A percentile compares a stretch with the other conserved stretches of the same genome.
These are phyloP conservation scores for Aricia agestis DNA, from an alignment of 1,140 invertebrate genomes.

Conservation along the genomic window DNA sequence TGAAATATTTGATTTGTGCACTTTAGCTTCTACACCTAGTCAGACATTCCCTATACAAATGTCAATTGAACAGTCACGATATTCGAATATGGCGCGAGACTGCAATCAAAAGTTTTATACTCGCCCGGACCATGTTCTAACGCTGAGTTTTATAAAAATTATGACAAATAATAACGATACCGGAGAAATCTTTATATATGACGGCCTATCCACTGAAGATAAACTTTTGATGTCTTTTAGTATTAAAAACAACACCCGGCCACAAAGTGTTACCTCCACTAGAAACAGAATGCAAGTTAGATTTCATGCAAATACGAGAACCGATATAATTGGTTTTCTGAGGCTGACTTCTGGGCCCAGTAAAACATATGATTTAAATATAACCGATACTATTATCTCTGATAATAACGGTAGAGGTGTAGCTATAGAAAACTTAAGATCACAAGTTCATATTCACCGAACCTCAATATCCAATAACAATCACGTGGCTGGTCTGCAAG, in stretches of 20 bases:
- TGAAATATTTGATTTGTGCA: slow-evolving; percentile 89
- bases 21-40: slow-evolving; percentile 85
- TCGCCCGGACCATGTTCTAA: slow-evolving; percentile 85
- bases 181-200: slow-evolving; percentile 84
- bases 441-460: slow-evolving; percentile 86
- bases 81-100: slow-evolving; percentile 79
- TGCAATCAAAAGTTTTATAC: slow-evolving; percentile 89
- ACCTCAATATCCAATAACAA: slow-evolving; percentile 91
- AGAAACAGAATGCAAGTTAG: slow-evolving; percentile 86
- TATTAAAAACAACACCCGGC: slow-evolving; percentile 87
- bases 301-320: slow-evolving; percentile 82
- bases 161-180: slow-evolving; percentile 84
- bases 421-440: slow-evolving; percentile 88
- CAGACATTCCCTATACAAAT: slow-evolving; percentile 89
- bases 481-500: slow-evolving; percentile 91
- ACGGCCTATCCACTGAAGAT: slow-evolving; percentile 83
- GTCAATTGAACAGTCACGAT: slow-evolving; percentile 85
- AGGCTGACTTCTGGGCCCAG: slow-evolving; percentile 84
- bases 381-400: slow-evolving; percentile 88
- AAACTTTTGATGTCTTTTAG: slow-evolving; percentile 81
- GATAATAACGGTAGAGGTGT: slow-evolving; percentile 96
- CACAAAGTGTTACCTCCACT: slow-evolving; percentile 89
- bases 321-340: slow-evolving; percentile 84
- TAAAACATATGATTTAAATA: slow-evolving; percentile 92
- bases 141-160: slow-evolving; percentile 88